A percentile compares a stretch with the other conserved stretches of the same genome.
Conservation (phyloP, 2,113 vertebrate species). For the Scopus umbretta region DNA sequence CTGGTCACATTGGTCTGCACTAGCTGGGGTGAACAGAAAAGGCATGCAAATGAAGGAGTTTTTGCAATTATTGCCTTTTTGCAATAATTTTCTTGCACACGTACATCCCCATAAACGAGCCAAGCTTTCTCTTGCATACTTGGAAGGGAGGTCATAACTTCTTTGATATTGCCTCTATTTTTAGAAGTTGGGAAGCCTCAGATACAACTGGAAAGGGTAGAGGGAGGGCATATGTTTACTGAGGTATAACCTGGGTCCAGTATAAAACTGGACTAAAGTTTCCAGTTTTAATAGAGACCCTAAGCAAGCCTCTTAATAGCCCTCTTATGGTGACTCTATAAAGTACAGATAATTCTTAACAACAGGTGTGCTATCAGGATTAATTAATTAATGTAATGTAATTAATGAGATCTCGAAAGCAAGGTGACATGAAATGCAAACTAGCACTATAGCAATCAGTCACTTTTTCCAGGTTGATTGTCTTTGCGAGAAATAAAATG, state of each 20-base stretch:
- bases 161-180: background rate
- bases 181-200: background rate
- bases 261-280: background rate
- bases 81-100: background rate
- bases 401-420: slow-evolving; percentile 60
- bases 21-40: background rate
- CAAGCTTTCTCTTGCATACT: background rate
- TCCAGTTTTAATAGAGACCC: background rate
- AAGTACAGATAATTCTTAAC: slow-evolving; percentile 38
- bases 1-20: background rate
- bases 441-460: slow-evolving; percentile 21
- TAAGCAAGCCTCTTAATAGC: background rate
- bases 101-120: background rate
- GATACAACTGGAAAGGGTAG: background rate
- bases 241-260: background rate
- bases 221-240: background rate
- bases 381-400: slow-evolving; percentile 66
- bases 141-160: rapidly evolving
- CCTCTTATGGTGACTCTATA: background rate
- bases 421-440: slow-evolving; percentile 64
- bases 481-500: slow-evolving; percentile 21
- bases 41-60: background rate
- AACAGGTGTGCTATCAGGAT: slow-evolving; percentile 58
- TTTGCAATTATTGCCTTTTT: background rate
- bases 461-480: slow-evolving; percentile 52